Base-by-base conservation (phyloP, 2,113 vertebrate species). In the Heterotis niloticus region DNA sequence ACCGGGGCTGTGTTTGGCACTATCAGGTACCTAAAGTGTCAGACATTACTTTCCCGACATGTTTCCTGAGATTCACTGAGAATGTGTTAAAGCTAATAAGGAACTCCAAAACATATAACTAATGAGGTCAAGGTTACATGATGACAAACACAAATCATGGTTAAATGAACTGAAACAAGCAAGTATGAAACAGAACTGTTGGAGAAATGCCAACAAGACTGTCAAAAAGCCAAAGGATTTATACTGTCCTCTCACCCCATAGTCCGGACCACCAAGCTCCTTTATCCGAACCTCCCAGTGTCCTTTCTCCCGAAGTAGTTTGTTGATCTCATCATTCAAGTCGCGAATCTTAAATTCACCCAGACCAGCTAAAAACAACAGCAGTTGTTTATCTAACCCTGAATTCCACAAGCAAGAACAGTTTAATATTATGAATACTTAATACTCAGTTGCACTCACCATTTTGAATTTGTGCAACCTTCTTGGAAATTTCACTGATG, bases 401-500 rank as follows among this genome's bases (percentile, higher is more conserved):
- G 1, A 20, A 18, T 26, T 5, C 23, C 18, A 74, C 1, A 77
- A 81, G 13, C 51, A 24, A 64, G 20, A n/a, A 0, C 17, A 70
- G 68, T 62, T 24, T 20, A 44, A 64, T 20, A 64, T 52, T 29
- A 77, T 9, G 54, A 11, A 7, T 69, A 51, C 29, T 69, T 20
- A 68, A 5, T 17, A 29, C 80, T 65, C 0, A 62, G 34, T 44
- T 44, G 2, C 7, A 78, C 94, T 94, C 90, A 99, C 98, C 96
- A 34, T 99, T 99, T 81, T 99, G 98, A 88, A 99, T 99, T 87
- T 99, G 98, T 77, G 98, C 96, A 29, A 99, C 96, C 73, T 99
- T 99, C 89, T 99, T 99, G 10, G 98, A 99, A 81, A 99, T 95
- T 83, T 99, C 98, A 59, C 98, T 98, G 91, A 99, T 99, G 83